Percentiles rank a stretch among this genome's conserved stretches.
These are phyloP conservation scores for Oxygymnocypris stewartii DNA, from an alignment of 2,113 vertebrate species.

Conservation along the genomic window DNA sequence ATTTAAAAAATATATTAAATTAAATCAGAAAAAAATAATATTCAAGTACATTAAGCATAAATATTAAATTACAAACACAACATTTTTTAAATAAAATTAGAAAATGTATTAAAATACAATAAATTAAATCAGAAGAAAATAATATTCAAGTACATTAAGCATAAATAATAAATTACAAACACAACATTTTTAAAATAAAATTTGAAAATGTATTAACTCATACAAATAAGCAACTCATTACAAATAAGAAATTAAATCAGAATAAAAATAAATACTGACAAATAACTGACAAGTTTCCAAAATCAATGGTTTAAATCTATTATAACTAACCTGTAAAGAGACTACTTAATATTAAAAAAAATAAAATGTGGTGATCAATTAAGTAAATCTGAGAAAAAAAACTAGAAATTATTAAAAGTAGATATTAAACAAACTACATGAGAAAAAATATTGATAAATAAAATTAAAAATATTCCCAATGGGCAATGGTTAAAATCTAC, in stretches of 20 bases:
- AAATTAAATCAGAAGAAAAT: not conserved
- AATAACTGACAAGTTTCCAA: not conserved
- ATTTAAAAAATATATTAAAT: not conserved
- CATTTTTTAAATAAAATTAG: too few relatives aligned
- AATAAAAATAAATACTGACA: not conserved
- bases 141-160: not conserved
- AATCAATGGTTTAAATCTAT: not conserved
- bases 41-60: too few relatives aligned
- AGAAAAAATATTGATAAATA: not conserved
- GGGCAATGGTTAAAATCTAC: not conserved
- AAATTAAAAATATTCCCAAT: not conserved
- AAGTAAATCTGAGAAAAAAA: too few relatives aligned
- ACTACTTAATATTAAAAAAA: not conserved
- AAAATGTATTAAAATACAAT: not conserved
- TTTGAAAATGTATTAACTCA: too few relatives aligned
- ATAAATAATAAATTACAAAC: not conserved
- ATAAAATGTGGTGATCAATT: too few relatives aligned
- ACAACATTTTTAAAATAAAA: not conserved
- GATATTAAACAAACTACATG: too few relatives aligned
- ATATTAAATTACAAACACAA: too few relatives aligned
- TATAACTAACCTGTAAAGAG: not conserved
- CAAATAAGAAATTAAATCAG: not conserved
- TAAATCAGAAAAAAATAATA: too few relatives aligned
- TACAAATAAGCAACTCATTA: too few relatives aligned
- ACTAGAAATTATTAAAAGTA: too few relatives aligned